A percentile compares a stretch with the other conserved stretches of the same genome.
Evolutionary conservation across 1,140 invertebrate species (phyloP).

Genomic region (Zaprionus davidi): DNA sequence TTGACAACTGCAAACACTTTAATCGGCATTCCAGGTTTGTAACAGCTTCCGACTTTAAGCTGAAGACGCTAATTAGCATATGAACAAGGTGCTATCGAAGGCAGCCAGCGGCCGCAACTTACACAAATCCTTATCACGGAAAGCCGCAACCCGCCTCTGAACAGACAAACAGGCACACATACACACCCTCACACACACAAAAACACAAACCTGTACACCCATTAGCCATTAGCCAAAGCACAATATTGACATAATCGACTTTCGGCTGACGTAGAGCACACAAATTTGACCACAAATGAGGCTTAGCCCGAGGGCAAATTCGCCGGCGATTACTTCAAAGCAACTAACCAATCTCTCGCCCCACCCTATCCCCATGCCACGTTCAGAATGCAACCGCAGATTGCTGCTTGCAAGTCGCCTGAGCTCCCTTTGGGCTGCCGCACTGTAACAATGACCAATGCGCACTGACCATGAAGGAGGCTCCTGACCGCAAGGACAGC

Average conservation of each 20-base stretch:
- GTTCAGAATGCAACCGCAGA: constrained; percentile 41
- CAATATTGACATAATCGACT: constrained; percentile 83
- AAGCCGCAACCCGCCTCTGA: neutral
- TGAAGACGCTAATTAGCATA: constrained; percentile 69
- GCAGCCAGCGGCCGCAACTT: constrained; percentile 39
- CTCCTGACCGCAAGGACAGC: constrained; percentile 26
- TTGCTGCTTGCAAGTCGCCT: constrained; percentile 28
- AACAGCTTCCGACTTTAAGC: constrained; percentile 44
- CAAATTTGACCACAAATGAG: constrained; percentile 80
- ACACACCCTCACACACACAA: constrained; percentile 16
- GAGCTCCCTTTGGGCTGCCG: constrained; percentile 37
- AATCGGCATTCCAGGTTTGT: neutral
- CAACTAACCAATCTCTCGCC: constrained; percentile 31
- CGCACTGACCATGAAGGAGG: constrained; percentile 43
- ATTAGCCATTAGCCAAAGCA: constrained; percentile 64
- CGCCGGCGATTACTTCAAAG: constrained; percentile 71
- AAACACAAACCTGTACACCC: neutral
- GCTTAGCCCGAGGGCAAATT: constrained; percentile 71
- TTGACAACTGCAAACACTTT: neutral
- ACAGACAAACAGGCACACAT: constrained; percentile 44
- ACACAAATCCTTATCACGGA: constrained; percentile 61
- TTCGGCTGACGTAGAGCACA: constrained; percentile 74
- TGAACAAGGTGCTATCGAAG: constrained; percentile 39
- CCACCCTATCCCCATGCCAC: neutral
- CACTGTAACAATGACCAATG: constrained; percentile 63